Evolutionary conservation across 37 sponge, comb jelly and placozoan species (phyloP).

Genomic region (Geodia barretti): DNA sequence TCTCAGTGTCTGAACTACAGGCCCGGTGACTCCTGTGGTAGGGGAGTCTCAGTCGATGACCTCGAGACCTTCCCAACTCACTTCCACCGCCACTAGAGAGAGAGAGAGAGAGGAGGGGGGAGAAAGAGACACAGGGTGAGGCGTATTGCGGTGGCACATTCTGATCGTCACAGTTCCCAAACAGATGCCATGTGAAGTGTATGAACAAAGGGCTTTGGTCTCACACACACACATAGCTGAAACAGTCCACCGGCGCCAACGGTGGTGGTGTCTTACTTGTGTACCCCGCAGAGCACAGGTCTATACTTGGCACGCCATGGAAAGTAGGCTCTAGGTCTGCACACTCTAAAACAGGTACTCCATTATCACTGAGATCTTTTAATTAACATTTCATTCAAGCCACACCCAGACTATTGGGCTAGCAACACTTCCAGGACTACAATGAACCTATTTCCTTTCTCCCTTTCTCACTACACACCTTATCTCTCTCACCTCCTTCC

Average conservation of each 20-base stretch:
- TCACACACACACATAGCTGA: neutral
- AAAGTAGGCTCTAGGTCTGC: too few species aligned
- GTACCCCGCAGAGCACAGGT: too few species aligned
- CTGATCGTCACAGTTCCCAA: too few species aligned
- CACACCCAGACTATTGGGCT: neutral
- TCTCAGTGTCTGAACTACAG: slow-evolving; percentile 15
- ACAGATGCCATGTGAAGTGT: neutral
- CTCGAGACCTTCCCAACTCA: neutral
- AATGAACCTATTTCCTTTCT: neutral
- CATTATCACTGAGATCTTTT: neutral
- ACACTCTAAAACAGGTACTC: too few species aligned
- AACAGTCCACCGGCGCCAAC: too few species aligned
- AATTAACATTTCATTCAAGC: neutral
- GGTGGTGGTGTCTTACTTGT: neutral
- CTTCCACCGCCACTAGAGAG: slow-evolving; percentile 6
- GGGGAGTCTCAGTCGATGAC: neutral
- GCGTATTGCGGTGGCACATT: too few species aligned
- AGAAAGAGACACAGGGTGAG: slow-evolving; percentile 12
- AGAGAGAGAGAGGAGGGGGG: neutral
- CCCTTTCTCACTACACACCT: neutral
- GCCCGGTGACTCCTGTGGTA: neutral
- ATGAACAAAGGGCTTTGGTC: neutral
- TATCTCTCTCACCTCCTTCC: neutral
- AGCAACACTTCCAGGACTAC: neutral
- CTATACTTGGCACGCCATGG: too few species aligned